phyloP scores from a whole-genome alignment of 2,888 invertebrate genomes.

The Camptogramma bilineatum region DNA sequence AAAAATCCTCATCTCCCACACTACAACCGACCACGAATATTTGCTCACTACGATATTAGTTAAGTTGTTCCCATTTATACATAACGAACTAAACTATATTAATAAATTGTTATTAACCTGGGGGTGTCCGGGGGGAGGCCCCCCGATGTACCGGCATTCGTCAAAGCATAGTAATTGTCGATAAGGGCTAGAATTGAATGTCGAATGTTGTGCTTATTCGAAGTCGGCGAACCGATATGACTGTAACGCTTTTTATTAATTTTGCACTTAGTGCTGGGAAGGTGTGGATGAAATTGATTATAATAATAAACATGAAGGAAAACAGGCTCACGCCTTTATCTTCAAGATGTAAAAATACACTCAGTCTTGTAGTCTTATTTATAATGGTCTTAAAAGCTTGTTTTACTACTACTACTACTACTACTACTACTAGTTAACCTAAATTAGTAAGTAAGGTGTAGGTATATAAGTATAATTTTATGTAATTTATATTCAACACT shows the following conservation, averaged over 20 bases:
- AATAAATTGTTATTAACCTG: slow-evolving; percentile 77
- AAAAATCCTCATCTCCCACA: slow-evolving; percentile 44
- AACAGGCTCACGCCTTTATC: background rate
- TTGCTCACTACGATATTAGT: slow-evolving; percentile 74
- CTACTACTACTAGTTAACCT: no score
- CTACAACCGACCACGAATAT: slow-evolving; percentile 64
- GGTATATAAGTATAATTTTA: no score
- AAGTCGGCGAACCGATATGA: slow-evolving; percentile 56
- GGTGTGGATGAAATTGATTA: background rate
- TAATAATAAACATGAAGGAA: background rate
- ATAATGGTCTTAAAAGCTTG: no score
- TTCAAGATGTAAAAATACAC: background rate
- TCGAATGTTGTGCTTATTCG: slow-evolving; percentile 57
- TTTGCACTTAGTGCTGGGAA: slow-evolving; percentile 58
- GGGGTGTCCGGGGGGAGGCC: slow-evolving; percentile 13
- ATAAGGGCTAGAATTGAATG: slow-evolving; percentile 63
- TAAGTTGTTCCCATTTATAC: slow-evolving; percentile 71
- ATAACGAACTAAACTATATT: slow-evolving; percentile 80
- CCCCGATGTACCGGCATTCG: slow-evolving; percentile 52
- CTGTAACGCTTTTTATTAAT: slow-evolving; percentile 71
- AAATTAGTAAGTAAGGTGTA: no score
- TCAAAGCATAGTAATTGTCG: slow-evolving; percentile 74
- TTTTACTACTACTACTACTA: no score
- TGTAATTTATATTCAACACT: no score
- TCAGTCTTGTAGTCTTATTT: no score